Conservation (phyloP, 2,113 vertebrate species). For the Strigops habroptila region DNA sequence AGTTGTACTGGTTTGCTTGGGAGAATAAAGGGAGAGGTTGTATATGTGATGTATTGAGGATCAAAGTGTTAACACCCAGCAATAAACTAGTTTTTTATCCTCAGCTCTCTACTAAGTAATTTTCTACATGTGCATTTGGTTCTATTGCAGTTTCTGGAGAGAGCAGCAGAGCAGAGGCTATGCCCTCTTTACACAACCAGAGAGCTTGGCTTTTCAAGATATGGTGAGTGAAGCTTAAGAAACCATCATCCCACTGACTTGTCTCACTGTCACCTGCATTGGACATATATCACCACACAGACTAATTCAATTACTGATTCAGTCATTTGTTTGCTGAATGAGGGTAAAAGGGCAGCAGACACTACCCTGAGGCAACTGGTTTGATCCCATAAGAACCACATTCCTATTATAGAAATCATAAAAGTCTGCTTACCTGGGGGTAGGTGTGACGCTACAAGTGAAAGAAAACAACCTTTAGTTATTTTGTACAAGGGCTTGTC, state of each 20-base stretch:
- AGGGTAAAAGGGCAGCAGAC: neutral
- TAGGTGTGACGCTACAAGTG: slow-evolving; percentile 49
- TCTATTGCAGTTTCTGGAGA: neutral
- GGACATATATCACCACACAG: neutral
- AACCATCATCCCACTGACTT: neutral
- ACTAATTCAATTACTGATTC: neutral
- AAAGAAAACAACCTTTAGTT: neutral
- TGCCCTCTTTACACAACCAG: neutral
- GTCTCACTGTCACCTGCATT: neutral
- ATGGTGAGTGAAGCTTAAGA: neutral
- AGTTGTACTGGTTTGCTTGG: neutral
- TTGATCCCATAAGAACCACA: neutral
- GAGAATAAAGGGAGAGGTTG: neutral
- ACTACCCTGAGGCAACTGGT: neutral
- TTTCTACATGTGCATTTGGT: neutral
- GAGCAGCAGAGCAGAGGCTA: neutral
- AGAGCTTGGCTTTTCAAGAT: neutral
- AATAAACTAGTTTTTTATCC: neutral
- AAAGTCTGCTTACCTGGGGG: slow-evolving; percentile 31
- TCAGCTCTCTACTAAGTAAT: neutral
- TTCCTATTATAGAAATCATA: neutral
- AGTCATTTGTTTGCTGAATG: neutral
- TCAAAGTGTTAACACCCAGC: neutral
- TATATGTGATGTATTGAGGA: neutral
- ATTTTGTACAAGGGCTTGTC: neutral